Percentiles rank a stretch among this genome's conserved stretches.
Evolutionary conservation across 2,797 vertebrate species (phyloP).

Genomic region (Helicolenus hilgendorfi): DNA sequence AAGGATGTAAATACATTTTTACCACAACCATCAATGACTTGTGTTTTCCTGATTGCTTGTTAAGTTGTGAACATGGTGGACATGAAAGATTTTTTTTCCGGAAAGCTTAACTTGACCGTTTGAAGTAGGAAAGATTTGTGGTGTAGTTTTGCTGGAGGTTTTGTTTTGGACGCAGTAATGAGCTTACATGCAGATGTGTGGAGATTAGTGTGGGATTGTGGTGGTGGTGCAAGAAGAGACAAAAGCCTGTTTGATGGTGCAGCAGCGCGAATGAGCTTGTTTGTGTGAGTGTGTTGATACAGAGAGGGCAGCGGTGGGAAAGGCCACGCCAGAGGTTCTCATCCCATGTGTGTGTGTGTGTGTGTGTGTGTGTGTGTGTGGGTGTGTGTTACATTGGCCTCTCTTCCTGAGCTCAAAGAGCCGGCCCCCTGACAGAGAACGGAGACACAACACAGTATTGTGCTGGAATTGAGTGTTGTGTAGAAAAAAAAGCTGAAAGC

Average conservation of each 20-base stretch:
- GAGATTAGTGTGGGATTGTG: conserved; percentile 35
- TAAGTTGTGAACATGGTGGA: background rate
- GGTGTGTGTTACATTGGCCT: conserved; percentile 54
- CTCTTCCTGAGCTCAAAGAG: conserved; percentile 84
- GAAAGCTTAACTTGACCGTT: conserved; percentile 35
- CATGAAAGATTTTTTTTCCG: background rate
- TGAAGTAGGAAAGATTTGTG: conserved; percentile 14
- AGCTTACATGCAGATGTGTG: conserved; percentile 56
- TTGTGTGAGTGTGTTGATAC: conserved; percentile 78
- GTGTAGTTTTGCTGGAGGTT: conserved; percentile 4
- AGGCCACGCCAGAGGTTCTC: conserved; percentile 86
- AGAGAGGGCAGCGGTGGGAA: conserved; percentile 84
- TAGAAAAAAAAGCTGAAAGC: conserved; percentile 15
- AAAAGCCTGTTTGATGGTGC: conserved; percentile 78
- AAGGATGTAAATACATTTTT: conserved; percentile 43
- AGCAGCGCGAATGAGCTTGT: conserved; percentile 71
- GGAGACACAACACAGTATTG: conserved; percentile 81
- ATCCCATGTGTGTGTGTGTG: conserved; percentile 61
- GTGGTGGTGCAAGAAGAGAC: conserved; percentile 54
- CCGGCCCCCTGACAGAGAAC: conserved; percentile 60
- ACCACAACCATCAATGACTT: background rate
- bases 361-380: conserved; percentile 37
- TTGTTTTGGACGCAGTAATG: conserved; percentile 64
- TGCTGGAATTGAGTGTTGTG: conserved; percentile 53
- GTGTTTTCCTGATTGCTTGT: conserved; percentile 3